Evolutionary conservation across 2,888 invertebrate genomes (phyloP).

Genomic region (Ganaspis brasiliensis): DNA sequence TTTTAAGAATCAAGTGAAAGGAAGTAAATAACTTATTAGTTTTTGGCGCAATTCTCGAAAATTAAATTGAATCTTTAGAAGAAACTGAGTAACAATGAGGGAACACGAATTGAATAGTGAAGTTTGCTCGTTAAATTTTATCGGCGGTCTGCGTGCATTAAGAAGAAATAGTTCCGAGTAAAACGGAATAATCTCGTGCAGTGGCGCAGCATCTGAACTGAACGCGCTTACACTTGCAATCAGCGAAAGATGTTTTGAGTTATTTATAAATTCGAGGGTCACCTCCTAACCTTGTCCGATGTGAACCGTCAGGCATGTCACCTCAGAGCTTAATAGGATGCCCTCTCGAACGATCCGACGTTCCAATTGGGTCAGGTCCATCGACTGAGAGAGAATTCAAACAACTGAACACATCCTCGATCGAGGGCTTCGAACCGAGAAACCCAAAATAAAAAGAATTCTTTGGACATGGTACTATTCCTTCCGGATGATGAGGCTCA

Average conservation of each 20-base stretch:
- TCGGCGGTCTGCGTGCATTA: neutral
- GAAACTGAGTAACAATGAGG: too few relatives aligned
- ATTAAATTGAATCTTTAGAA: too few relatives aligned
- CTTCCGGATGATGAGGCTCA: neutral
- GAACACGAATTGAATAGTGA: too few relatives aligned
- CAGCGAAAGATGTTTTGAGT: constrained; percentile 47
- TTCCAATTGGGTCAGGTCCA: constrained; percentile 41
- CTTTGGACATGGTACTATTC: neutral
- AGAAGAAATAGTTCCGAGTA: constrained; percentile 1
- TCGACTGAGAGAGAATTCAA: constrained; percentile 13
- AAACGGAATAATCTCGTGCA: constrained; percentile 19
- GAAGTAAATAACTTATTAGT: too few relatives aligned
- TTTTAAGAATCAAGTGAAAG: too few relatives aligned
- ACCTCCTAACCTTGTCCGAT: constrained; percentile 77
- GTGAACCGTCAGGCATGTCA: constrained; percentile 71
- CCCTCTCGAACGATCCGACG: constrained; percentile 22
- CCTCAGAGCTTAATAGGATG: constrained; percentile 57
- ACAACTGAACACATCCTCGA: neutral
- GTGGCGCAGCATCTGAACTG: neutral
- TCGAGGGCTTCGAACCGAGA: constrained; percentile 15
- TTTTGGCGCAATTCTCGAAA: too few relatives aligned
- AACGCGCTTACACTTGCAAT: neutral
- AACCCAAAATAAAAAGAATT: constrained; percentile 1
- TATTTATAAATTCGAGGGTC: constrained; percentile 78
- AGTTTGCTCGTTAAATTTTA: too few relatives aligned